Evolutionary conservation across 2,113 vertebrate species (phyloP).

Genomic region (Willisornis vidua): DNA sequence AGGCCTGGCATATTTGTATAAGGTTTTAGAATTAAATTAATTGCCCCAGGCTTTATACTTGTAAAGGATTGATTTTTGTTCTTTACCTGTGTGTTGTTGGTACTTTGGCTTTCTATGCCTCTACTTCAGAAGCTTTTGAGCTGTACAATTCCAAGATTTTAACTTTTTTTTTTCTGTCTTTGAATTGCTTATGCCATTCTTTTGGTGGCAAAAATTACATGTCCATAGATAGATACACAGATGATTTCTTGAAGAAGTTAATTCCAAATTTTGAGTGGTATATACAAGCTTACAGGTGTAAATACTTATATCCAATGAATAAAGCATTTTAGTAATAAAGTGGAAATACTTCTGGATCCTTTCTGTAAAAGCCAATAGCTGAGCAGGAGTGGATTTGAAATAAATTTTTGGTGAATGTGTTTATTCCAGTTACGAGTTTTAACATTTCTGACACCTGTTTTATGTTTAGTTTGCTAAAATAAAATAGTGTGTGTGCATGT

Average conservation of each 20-base stretch:
- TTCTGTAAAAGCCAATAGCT: not conserved
- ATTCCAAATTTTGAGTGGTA: not conserved
- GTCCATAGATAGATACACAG: not conserved
- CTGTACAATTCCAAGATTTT: not conserved
- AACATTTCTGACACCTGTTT: conserved; percentile 39
- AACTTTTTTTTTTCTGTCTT: not conserved
- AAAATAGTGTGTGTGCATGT: not conserved
- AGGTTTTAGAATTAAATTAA: conserved; percentile 27
- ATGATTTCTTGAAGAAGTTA: not conserved
- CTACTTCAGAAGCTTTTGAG: not conserved
- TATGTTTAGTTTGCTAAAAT: conserved; percentile 32
- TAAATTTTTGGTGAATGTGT: not conserved
- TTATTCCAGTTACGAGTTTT: not conserved
- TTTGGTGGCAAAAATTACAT: not conserved
- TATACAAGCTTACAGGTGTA: not conserved
- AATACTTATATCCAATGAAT: not conserved
- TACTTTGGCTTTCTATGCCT: not conserved
- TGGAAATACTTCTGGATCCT: not conserved
- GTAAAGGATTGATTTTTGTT: not conserved
- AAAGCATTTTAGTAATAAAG: not conserved
- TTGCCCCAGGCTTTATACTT: not conserved
- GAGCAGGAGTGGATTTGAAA: not conserved
- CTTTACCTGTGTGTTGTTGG: not conserved
- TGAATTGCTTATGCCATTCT: not conserved
- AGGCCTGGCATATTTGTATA: not conserved